phyloP scores from a whole-genome alignment of 1,140 invertebrate species.

The Dendrolimus kikuchii region DNA sequence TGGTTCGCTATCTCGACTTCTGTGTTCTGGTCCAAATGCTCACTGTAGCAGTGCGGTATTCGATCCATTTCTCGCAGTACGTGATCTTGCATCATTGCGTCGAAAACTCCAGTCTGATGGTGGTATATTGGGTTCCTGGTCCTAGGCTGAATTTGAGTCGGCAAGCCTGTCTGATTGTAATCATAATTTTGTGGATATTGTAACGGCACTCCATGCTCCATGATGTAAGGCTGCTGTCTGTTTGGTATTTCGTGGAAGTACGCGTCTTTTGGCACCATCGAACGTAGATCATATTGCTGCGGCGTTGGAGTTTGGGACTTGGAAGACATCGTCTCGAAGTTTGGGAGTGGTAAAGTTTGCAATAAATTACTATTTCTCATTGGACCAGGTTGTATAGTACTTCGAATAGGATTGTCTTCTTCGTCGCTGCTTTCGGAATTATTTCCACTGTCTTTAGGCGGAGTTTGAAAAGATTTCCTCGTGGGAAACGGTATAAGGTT shows the following conservation, averaged over 20 bases:
- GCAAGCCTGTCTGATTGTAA: slow-evolving; percentile 46
- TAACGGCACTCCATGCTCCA: slow-evolving; percentile 39
- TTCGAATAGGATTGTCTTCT: slow-evolving; percentile 71
- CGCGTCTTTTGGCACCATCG: slow-evolving; percentile 74
- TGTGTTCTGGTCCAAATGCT: slow-evolving; percentile 61
- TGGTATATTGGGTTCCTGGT: slow-evolving; percentile 64
- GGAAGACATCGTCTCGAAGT: slow-evolving; percentile 71
- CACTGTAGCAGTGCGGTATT: slow-evolving; percentile 65
- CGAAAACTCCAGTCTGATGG: slow-evolving; percentile 62
- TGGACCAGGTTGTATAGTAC: slow-evolving; percentile 63
- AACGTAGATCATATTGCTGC: slow-evolving; percentile 39
- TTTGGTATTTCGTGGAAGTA: slow-evolving; percentile 75
- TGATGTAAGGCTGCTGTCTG: slow-evolving; percentile 52
- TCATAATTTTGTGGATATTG: slow-evolving; percentile 42
- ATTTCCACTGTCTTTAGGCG: slow-evolving; percentile 65
- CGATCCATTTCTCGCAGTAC: slow-evolving; percentile 64
- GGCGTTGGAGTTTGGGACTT: slow-evolving; percentile 63
- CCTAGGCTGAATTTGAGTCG: slow-evolving; percentile 40
- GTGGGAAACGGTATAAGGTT: slow-evolving; percentile 68
- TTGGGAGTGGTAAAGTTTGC: slow-evolving; percentile 64
- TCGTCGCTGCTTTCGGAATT: slow-evolving; percentile 74
- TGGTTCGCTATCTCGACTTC: slow-evolving; percentile 66
- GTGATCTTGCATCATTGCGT: slow-evolving; percentile 71
- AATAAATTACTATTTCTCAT: slow-evolving; percentile 72
- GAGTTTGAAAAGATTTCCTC: slow-evolving; percentile 64